Percentiles rank a stretch among this genome's conserved stretches.
Evolutionary conservation across 2,888 invertebrate species (phyloP).

Genomic region (Orgyia antiqua): DNA sequence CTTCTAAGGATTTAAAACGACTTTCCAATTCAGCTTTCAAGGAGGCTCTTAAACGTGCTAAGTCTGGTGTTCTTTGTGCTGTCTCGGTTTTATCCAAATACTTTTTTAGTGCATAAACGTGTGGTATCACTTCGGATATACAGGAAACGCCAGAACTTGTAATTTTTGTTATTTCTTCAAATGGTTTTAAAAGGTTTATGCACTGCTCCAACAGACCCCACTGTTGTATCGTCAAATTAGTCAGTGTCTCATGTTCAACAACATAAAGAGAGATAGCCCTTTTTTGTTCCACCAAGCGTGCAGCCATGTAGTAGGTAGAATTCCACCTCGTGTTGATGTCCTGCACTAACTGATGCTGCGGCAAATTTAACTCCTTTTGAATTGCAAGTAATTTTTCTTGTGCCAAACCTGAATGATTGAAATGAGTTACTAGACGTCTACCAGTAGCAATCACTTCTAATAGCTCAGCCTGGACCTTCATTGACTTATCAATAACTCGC

Average conservation of each 20-base stretch:
- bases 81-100: no score
- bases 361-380: conserved; percentile 28
- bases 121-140: no score
- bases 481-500: no score
- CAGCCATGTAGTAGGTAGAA: conserved; percentile 8
- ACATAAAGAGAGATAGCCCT: conserved; percentile 7
- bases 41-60: conserved; percentile 10
- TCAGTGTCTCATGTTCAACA: conserved; percentile 1
- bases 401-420: conserved; percentile 25
- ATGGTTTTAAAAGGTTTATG: conserved; percentile 3
- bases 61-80: conserved; percentile 1
- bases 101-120: no score
- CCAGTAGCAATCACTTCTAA: conserved; percentile 20
- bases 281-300: conserved; percentile 11
- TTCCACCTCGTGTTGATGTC: conserved; percentile 15
- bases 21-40: conserved; percentile 18
- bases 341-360: conserved; percentile 24
- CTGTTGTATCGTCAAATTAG: not conserved
- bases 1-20: conserved; percentile 16
- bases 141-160: no score
- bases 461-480: conserved; percentile 25
- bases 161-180: no score
- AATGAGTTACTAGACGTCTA: no score
- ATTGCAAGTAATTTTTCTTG: conserved; percentile 18
- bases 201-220: conserved; percentile 9